Conservation (phyloP, 2,113 vertebrate species). For the Gulo gulo region DNA sequence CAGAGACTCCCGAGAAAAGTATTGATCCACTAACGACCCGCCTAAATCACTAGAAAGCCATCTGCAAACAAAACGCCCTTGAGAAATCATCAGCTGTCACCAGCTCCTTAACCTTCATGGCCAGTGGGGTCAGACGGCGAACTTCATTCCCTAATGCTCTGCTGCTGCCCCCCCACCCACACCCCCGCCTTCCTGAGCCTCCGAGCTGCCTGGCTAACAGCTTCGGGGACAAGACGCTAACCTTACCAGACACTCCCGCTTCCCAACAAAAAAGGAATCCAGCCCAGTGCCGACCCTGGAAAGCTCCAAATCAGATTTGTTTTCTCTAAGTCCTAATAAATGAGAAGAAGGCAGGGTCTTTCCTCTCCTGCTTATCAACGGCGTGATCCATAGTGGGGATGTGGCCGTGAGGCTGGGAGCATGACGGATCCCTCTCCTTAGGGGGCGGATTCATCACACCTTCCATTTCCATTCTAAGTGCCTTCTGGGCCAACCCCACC, state of each 20-base stretch:
- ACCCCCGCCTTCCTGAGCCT: background rate
- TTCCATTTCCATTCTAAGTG: background rate
- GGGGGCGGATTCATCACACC: background rate
- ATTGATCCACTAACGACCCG: constrained; percentile 66
- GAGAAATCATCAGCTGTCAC: constrained; percentile 75
- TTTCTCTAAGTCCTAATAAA: constrained; percentile 61
- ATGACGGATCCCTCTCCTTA: background rate
- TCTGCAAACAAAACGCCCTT: constrained; percentile 74
- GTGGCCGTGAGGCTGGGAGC: background rate
- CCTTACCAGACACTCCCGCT: constrained; percentile 1
- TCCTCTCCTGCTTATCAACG: background rate
- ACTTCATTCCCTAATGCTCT: constrained; percentile 62
- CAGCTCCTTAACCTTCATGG: constrained; percentile 63
- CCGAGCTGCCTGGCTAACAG: background rate
- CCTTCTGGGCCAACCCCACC: background rate
- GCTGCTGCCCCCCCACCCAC: fast-evolving
- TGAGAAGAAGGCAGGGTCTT: constrained; percentile 25
- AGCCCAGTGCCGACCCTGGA: background rate
- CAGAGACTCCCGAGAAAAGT: constrained; percentile 50
- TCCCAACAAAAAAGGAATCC: background rate
- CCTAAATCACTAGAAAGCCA: constrained; percentile 73
- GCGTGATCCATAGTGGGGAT: background rate
- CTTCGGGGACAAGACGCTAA: background rate
- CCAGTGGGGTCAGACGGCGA: constrained; percentile 15
- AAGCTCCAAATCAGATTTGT: constrained; percentile 26